These are phyloP conservation scores for Salarias fasciatus DNA, from an alignment of 2,797 vertebrate species.

Conservation along the genomic window DNA sequence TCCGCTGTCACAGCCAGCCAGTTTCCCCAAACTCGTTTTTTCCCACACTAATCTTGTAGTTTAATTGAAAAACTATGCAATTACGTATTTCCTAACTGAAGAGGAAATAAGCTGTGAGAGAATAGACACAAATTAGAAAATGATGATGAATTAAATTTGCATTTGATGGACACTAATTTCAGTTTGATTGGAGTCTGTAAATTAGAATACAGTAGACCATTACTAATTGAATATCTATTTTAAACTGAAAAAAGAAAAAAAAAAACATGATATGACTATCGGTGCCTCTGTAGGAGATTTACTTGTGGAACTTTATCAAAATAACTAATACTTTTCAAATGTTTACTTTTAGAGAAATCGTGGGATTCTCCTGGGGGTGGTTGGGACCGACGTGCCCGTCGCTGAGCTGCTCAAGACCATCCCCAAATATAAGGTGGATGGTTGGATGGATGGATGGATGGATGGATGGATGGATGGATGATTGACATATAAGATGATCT, in stretches of 20 bases:
- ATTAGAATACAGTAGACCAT: conserved; percentile 36
- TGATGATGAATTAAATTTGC: conserved; percentile 23
- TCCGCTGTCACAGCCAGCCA: not conserved
- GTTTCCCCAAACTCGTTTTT: not conserved
- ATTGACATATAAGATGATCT: too few species aligned
- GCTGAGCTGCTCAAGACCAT: conserved; percentile 97
- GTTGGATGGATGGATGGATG: too few species aligned
- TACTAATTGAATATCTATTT: conserved; percentile 30
- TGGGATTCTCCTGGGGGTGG: conserved; percentile 96
- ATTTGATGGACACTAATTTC: conserved; percentile 41
- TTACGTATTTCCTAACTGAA: conserved; percentile 17
- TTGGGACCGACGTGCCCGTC: conserved; percentile 97
- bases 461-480: too few species aligned
- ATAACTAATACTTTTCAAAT: conserved; percentile 17
- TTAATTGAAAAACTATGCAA: conserved; percentile 32
- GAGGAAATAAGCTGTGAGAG: conserved; percentile 25
- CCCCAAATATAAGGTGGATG: conserved; percentile 92
- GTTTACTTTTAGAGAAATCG: conserved; percentile 88
- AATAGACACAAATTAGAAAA: conserved; percentile 39
- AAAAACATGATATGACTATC: not conserved
- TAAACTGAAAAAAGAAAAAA: not conserved
- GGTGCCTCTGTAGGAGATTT: conserved; percentile 4
- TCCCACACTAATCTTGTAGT: conserved; percentile 13
- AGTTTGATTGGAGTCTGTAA: conserved; percentile 48
- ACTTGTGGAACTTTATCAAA: not conserved